These are phyloP conservation scores for Pissodes strobi DNA, from an alignment of 1,140 invertebrate species.

Conservation along the genomic window DNA sequence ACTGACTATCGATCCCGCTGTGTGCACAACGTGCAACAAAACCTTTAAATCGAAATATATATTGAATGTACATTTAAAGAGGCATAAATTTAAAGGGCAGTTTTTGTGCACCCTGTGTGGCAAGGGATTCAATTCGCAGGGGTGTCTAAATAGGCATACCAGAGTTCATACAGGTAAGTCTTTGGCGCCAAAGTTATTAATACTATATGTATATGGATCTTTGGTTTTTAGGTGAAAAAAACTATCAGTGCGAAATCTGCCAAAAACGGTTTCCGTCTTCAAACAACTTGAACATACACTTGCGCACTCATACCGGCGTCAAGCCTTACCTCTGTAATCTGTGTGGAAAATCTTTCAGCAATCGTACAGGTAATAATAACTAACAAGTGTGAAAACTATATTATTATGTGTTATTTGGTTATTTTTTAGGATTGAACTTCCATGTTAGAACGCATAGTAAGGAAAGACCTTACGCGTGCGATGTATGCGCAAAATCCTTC, in stretches of 20 bases:
- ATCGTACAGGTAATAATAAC: conserved; percentile 35
- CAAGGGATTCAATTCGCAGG: conserved; percentile 64
- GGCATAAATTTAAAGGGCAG: conserved; percentile 73
- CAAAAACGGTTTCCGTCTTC: conserved; percentile 63
- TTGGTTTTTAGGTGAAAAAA: conserved; percentile 59
- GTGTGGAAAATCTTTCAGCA: conserved; percentile 48
- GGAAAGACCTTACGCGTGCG: conserved; percentile 47
- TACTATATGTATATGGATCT: neutral
- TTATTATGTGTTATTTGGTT: too few species aligned
- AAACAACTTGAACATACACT: conserved; percentile 45
- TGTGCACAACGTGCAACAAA: conserved; percentile 65
- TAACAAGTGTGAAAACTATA: too few species aligned
- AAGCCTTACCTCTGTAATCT: conserved; percentile 46
- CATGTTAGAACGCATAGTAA: conserved; percentile 50
- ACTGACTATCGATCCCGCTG: conserved; percentile 14
- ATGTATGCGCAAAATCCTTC: conserved; percentile 46
- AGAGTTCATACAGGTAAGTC: conserved; percentile 52
- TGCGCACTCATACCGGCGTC: conserved; percentile 37
- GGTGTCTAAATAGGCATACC: conserved; percentile 43
- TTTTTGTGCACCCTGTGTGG: conserved; percentile 59
- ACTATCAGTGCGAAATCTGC: conserved; percentile 59
- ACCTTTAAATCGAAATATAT: conserved; percentile 66
- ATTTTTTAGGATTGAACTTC: conserved; percentile 41
- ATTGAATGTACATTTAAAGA: conserved; percentile 73
- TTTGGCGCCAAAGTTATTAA: too few species aligned